Base-by-base conservation (phyloP, 2,113 vertebrate genomes). In the Platysteira castanea region DNA sequence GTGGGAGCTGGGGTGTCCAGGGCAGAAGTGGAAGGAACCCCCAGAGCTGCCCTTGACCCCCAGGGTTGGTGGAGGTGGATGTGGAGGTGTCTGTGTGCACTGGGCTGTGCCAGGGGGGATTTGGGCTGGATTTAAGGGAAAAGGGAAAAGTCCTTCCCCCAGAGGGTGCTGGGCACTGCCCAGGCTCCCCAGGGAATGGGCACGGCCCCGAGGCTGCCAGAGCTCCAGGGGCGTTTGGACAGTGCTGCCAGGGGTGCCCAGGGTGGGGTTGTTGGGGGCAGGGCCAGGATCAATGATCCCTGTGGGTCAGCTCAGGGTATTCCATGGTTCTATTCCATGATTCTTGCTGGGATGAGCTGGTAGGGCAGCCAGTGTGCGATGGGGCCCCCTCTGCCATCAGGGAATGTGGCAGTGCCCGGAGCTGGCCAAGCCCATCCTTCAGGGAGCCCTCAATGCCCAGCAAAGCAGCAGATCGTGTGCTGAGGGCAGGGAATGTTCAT, bases 301-400 rank as follows among this genome's bases (percentile, higher is more conserved):
- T 1, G 23, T 5, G n/a, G 28, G 13, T 41, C 46, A 68, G 30
- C 46, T 54, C 17, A 60, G n/a, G 46, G 1, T 15, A 8, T 41
- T 80, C 57, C 67, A 52, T 26, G 53, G 8, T 44, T 39, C 49
- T 13, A 1, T n/a, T 65, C 60, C 24, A 24, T 18, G 35, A 13
- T 41, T 41, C n/a, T 69, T 5, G 1, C 33, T 39, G 19, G 59
- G 59, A 27, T 3, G 15, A 26, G 31, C 53, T 31, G 0, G 1
- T 6, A 9, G 74, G 47, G 24, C 52, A 46, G 46, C 0, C 5
- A 42, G 50, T 6, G 2, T 46, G 31, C 0, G 0, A 26, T 17
- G 41, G 18, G 49, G 19, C 5, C 30, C 26, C 7, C 52, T 47
- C 44, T 60, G 53, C 23, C 19, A 18, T 47, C 30, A 6, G 14